Evolutionary conservation across 1,140 invertebrate genomes (phyloP).

Genomic region (Wiebesia pumilae): DNA sequence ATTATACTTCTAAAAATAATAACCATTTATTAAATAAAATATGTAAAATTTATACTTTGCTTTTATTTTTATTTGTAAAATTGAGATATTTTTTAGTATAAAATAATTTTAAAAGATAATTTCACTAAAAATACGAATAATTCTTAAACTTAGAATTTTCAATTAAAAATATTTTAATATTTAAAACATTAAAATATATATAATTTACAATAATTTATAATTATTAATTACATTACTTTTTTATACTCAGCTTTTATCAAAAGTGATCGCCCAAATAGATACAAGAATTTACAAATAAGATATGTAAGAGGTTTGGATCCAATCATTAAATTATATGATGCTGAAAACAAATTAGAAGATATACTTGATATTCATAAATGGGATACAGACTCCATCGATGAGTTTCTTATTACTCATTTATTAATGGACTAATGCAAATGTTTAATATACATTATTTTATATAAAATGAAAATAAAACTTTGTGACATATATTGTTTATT

Average conservation of each 20-base stretch:
- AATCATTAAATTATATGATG: constrained; percentile 91
- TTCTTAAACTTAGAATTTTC: too few relatives aligned
- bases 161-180: too few relatives aligned
- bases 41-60: too few relatives aligned
- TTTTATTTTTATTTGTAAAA: too few relatives aligned
- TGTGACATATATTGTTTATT: constrained; percentile 47
- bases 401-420: constrained; percentile 92
- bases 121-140: too few relatives aligned
- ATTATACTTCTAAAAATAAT: too few relatives aligned
- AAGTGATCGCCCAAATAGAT: constrained; percentile 88
- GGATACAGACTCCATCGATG: constrained; percentile 97
- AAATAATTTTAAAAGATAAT: too few relatives aligned
- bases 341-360: constrained; percentile 87
- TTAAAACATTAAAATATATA: background rate
- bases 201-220: background rate
- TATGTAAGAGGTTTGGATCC: constrained; percentile 94
- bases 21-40: too few relatives aligned
- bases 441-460: constrained; percentile 15
- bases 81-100: too few relatives aligned
- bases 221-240: constrained; percentile 22
- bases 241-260: constrained; percentile 86
- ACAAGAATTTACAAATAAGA: constrained; percentile 91
- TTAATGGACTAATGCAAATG: constrained; percentile 67
- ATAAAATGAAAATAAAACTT: constrained; percentile 46
- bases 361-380: constrained; percentile 96